Percentiles rank a stretch among this genome's conserved stretches.
phyloP scores from a whole-genome alignment of 2,888 invertebrate species.

The Pandemis heparana region DNA sequence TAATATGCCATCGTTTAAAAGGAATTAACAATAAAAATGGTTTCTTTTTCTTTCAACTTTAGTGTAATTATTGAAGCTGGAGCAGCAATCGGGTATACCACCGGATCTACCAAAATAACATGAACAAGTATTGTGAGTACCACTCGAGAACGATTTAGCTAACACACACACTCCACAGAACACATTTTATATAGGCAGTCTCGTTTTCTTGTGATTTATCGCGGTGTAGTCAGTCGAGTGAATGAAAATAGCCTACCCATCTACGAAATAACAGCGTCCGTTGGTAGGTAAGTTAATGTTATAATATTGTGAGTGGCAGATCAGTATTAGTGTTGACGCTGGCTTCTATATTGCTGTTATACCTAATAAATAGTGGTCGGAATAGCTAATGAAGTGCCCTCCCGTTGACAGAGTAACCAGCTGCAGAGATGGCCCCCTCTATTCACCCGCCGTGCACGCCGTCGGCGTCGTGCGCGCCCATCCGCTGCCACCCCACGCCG shows the following conservation, averaged over 20 bases:
- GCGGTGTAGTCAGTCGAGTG: background rate
- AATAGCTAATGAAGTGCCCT: background rate
- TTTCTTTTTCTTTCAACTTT: constrained; percentile 67
- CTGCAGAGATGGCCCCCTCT: constrained; percentile 63
- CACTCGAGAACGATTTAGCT: constrained; percentile 30
- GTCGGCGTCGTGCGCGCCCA: constrained; percentile 68
- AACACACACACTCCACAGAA: background rate
- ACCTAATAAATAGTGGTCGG: background rate
- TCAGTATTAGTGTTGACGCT: constrained; percentile 54
- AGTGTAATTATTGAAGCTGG: constrained; percentile 69
- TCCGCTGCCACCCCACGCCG: constrained; percentile 73
- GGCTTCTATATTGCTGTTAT: constrained; percentile 55
- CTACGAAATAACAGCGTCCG: constrained; percentile 4
- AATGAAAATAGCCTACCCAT: constrained; percentile 4
- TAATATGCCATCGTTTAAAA: constrained; percentile 52
- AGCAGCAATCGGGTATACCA: constrained; percentile 60
- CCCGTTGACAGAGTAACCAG: constrained; percentile 58
- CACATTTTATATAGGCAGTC: background rate
- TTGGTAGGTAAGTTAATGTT: constrained; percentile 50
- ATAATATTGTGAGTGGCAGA: constrained; percentile 61
- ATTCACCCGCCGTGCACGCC: constrained; percentile 78
- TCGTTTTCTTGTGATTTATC: background rate
- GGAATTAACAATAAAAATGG: constrained; percentile 51
- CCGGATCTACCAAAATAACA: constrained; percentile 63
- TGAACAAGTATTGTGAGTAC: constrained; percentile 74